phyloP scores from a whole-genome alignment of 2,113 vertebrate genomes.

The Aptenodytes forsteri region DNA sequence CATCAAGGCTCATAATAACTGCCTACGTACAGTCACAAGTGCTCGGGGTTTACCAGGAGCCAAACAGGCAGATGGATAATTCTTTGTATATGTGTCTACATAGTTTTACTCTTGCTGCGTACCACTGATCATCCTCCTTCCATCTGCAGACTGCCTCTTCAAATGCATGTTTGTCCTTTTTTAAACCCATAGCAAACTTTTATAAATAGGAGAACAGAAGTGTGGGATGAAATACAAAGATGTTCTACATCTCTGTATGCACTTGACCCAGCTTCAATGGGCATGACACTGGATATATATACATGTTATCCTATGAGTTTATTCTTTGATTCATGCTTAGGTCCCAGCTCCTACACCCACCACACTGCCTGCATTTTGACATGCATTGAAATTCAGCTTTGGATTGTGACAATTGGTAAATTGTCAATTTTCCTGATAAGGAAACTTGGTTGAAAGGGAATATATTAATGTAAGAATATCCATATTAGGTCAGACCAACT shows the following conservation, averaged over 20 bases:
- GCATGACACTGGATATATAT: not conserved
- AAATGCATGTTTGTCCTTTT: not conserved
- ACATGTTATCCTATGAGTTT: not conserved
- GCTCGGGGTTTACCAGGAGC: not conserved
- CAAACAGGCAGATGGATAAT: slow-evolving; percentile 18
- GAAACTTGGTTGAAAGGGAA: not conserved
- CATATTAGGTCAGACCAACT: not conserved
- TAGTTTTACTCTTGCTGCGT: not conserved
- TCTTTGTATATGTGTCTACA: not conserved
- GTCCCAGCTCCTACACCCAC: not conserved
- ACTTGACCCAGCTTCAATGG: not conserved
- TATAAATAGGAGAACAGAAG: not conserved
- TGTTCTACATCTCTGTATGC: not conserved
- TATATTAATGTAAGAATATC: not conserved
- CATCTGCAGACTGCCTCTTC: not conserved
- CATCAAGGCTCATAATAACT: slow-evolving; percentile 8
- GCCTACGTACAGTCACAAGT: not conserved
- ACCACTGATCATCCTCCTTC: not conserved
- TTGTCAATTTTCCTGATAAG: not conserved
- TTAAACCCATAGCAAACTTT: not conserved
- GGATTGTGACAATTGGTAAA: not conserved
- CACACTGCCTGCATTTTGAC: not conserved
- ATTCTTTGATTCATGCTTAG: not conserved
- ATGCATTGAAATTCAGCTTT: not conserved
- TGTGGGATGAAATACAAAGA: not conserved